Base-by-base conservation (phyloP, 2,797 vertebrate species). In the Argya squamiceps region DNA sequence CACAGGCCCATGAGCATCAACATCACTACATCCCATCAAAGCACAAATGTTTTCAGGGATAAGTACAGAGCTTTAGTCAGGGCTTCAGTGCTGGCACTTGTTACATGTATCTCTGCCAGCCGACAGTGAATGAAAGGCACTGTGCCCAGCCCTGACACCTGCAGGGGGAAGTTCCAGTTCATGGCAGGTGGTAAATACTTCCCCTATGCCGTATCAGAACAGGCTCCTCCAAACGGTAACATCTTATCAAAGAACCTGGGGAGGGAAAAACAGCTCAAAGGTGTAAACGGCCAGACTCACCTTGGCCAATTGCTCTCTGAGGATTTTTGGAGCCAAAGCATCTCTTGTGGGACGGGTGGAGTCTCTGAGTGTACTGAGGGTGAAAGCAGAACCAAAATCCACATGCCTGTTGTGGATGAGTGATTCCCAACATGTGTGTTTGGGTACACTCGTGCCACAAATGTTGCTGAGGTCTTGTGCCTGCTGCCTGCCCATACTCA, bases 41-140 rank as follows among this genome's bases (percentile, higher is more conserved):
- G 55, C 46, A 50, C 43, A 17, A 41, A 39, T 29, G 15, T 53
- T 60, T 87, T 37, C 55, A 44, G 41, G 21, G 20, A 1, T 21
- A 67, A 78, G 8, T 5, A 14, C 0, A 0, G 58, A 41, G 39
- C 17, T 49, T 85, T 29, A 68, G 23, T 46, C 19, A 52, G 23
- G 55, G n/a, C 23, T 52, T 76, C 19, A 21, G 1, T 44, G 39
- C 70, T 67, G 46, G 29, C 84, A 63, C 6, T 2, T 2, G 1
- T 67, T 43, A 24, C 36, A 5, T 1, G 0, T 5, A 30, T 20
- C 39, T 58, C 53, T 85, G 39, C 53, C 44, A 39, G 60, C 22
- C 0, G 0, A 18, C 0, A 0, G 27, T 50, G 62, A 67, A 78
- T 26, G 55, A 65, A 75, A 67, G 34, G 10, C 7, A 17, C 13